Percentiles rank a stretch among this genome's conserved stretches.
Evolutionary conservation across 2,888 invertebrate genomes (phyloP).

Genomic region (Ommatoiulus sabulosus): DNA sequence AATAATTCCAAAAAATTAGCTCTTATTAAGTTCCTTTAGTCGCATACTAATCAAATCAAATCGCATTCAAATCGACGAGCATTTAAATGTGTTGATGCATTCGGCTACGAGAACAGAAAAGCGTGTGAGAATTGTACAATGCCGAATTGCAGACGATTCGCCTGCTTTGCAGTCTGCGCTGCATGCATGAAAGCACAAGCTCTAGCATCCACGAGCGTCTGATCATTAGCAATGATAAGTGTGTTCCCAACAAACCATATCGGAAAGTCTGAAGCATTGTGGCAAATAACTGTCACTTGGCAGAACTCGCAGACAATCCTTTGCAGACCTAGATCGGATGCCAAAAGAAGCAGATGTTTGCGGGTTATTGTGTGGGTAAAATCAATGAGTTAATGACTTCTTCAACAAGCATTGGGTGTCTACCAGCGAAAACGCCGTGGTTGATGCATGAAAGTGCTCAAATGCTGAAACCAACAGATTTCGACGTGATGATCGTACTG

Average conservation of each 20-base stretch:
- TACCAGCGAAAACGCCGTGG: background rate
- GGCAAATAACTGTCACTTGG: background rate
- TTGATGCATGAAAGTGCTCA: background rate
- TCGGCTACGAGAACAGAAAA: too few species aligned
- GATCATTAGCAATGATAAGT: too few species aligned
- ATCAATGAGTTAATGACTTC: background rate
- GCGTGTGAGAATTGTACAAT: too few species aligned
- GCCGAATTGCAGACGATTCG: too few species aligned
- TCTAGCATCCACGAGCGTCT: background rate
- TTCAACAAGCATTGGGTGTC: background rate
- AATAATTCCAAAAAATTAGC: too few species aligned
- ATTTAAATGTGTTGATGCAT: too few species aligned
- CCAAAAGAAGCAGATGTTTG: constrained; percentile 6
- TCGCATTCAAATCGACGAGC: too few species aligned
- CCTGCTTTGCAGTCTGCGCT: too few species aligned
- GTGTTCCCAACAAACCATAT: too few species aligned
- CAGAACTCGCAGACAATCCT: background rate
- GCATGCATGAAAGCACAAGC: background rate
- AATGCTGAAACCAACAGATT: background rate
- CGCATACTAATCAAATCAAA: too few species aligned
- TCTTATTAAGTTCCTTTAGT: too few species aligned
- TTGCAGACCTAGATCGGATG: background rate
- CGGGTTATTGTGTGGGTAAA: background rate
- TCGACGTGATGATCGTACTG: too few species aligned
- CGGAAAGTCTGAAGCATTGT: background rate